phyloP scores from a whole-genome alignment of 1,140 invertebrate species.

The Papilio xuthus region DNA sequence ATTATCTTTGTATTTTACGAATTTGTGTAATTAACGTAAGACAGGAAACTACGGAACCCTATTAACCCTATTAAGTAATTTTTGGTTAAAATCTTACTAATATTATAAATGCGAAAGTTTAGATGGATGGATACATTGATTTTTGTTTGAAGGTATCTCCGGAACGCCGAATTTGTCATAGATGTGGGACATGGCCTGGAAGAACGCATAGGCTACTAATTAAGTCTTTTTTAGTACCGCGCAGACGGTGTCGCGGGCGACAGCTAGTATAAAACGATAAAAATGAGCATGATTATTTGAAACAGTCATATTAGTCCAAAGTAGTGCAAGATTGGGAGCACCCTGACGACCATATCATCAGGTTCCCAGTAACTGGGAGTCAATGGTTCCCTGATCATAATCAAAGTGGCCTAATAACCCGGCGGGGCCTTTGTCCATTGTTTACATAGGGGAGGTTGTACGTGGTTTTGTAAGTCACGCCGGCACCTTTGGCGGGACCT shows the following conservation, averaged over 20 bases:
- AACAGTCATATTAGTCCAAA: constrained; percentile 55
- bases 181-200: too few relatives aligned
- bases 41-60: not conserved
- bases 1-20: too few relatives aligned
- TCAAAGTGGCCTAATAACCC: constrained; percentile 67
- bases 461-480: constrained; percentile 75
- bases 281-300: too few relatives aligned
- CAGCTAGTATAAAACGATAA: too few relatives aligned
- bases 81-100: not conserved
- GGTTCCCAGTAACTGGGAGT: constrained; percentile 57
- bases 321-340: constrained; percentile 53
- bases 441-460: constrained; percentile 73
- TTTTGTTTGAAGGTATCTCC: too few relatives aligned
- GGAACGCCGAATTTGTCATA: too few relatives aligned
- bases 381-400: constrained; percentile 55
- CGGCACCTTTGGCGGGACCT: constrained; percentile 72
- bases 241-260: too few relatives aligned
- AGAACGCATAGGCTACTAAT: too few relatives aligned
- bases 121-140: too few relatives aligned
- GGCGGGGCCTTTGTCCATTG: constrained; percentile 75
- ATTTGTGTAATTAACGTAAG: too few relatives aligned
- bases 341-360: constrained; percentile 38
- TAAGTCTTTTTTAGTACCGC: too few relatives aligned
- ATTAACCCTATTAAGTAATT: not conserved
- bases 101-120: too few relatives aligned